Evolutionary conservation across 2,888 invertebrate genomes (phyloP), one percentile per base, ranked within the genome.

Genomic region (Neoascia interrupta): DNA sequence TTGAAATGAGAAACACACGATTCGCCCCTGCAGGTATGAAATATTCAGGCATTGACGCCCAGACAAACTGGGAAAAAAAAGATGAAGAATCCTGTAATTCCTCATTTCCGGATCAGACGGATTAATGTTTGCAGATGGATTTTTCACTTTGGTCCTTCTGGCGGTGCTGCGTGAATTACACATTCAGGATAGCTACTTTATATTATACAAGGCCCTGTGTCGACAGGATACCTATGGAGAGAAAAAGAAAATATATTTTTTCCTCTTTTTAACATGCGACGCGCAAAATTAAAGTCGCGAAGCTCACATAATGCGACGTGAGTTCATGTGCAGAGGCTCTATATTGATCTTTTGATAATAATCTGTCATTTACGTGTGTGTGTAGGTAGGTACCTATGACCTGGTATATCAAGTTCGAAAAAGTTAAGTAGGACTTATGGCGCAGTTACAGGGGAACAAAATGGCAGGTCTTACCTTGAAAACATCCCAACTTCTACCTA

Each of bases 21-120:
- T 70, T 76, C 70, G 41, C 73, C 73, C 73, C 34, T 21, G 61
- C 66, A 79, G 73, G 79, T 79, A 79, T 76, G 45, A 64, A 76
- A 70, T 76, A 64, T 76, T 72, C 60, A 72, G 23, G 28, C 53
- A 60, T 66, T 41, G 51, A 72, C 66, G 54, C 54, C 43, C 73
- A 73, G 56, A 73, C 79, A 68, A 69, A 49, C 53, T 41, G 16
- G 51, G 23, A 31, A 16, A 11, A 34, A 21, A 43, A 41, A 51
- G 21, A 45, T 41, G 16, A 63, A 47, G 31, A 56, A 63, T 21
- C 56, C 73, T 56, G 79, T 79, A 79, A 79, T 79, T 73, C 73
- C 79, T 79, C 73, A 73, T 79, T 79, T 79, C 79, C 79, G 79
- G 79, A 79, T 79, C 79, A 79, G 79, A 79, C 79, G 79, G 79